Evolutionary conservation across 2,888 invertebrate genomes (phyloP).

Genomic region (Drosophila falleni): DNA sequence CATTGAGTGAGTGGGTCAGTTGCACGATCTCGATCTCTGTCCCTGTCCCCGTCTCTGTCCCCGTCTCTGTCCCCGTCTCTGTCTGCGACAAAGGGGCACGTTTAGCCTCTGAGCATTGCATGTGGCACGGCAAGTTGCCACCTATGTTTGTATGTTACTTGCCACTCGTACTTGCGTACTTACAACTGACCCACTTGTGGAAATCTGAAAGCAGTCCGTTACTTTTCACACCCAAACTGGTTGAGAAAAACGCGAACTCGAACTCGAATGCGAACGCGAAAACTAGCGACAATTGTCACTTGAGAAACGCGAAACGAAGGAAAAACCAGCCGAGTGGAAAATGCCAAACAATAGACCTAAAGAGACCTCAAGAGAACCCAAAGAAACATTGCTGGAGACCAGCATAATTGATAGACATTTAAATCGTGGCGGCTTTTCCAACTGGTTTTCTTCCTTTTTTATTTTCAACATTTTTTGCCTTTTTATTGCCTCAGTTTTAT

Average conservation of each 20-base stretch:
- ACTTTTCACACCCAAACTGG: conserved; percentile 73
- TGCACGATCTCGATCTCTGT: conserved; percentile 12
- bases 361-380: background rate
- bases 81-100: background rate
- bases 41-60: background rate
- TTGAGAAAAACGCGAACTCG: conserved; percentile 44
- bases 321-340: conserved; percentile 59
- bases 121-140: conserved; percentile 61
- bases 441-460: conserved; percentile 63
- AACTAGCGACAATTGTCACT: conserved; percentile 69
- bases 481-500: conserved; percentile 63
- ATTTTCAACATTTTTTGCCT: conserved; percentile 42
- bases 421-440: conserved; percentile 53
- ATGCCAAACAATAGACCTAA: conserved; percentile 56
- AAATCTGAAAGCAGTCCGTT: conserved; percentile 61
- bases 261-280: conserved; percentile 52
- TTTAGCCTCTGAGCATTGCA: conserved; percentile 50
- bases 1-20: conserved; percentile 50
- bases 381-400: conserved; percentile 22
- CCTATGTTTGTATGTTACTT: background rate
- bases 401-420: conserved; percentile 63
- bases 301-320: conserved; percentile 1
- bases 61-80: no score
- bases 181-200: conserved; percentile 67
- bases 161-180: background rate